phyloP scores from a whole-genome alignment of 2,113 vertebrate genomes.

The Myodes glareolus region DNA sequence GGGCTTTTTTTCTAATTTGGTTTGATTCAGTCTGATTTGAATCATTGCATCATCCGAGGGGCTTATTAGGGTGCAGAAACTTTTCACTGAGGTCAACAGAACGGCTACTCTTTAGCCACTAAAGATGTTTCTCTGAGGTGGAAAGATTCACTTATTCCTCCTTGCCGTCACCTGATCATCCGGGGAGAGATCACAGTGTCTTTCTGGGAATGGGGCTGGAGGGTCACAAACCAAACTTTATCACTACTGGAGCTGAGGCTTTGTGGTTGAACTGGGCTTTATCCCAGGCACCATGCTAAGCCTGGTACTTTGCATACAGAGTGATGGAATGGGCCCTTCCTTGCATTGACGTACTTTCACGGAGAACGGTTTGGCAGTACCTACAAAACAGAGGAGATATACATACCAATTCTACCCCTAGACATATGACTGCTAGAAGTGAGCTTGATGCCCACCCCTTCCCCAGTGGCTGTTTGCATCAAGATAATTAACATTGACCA shows the following conservation, averaged over 20 bases:
- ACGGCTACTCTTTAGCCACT: background rate
- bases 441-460: background rate
- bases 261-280: fast-evolving
- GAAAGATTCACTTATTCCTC: background rate
- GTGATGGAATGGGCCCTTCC: background rate
- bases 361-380: background rate
- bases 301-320: background rate
- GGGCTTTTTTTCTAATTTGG: no score
- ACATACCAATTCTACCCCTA: background rate
- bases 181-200: background rate
- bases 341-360: fast-evolving
- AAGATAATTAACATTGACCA: background rate
- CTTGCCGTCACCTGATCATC: background rate
- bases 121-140: background rate
- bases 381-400: background rate
- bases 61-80: no score
- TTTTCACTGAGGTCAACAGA: fast-evolving
- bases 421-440: background rate
- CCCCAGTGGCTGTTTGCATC: background rate
- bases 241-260: background rate
- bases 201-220: background rate
- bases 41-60: no score
- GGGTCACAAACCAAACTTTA: background rate
- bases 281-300: background rate
- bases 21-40: no score